Percentiles rank a stretch among this genome's conserved stretches.
phyloP scores from a whole-genome alignment of 2,113 vertebrate species.

The Scytalopus superciliaris region DNA sequence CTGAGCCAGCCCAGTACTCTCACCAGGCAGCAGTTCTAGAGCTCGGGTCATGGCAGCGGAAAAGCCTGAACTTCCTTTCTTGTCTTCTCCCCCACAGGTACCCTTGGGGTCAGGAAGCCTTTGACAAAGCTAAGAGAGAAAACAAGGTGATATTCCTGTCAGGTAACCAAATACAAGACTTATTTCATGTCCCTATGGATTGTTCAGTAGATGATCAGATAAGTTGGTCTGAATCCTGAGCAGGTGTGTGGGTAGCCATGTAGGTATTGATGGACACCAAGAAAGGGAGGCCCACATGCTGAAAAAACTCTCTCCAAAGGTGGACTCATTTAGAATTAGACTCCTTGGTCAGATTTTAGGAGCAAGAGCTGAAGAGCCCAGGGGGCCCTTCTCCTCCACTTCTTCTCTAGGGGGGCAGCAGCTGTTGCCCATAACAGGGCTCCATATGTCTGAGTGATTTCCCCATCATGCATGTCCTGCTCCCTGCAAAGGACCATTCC shows the following conservation, averaged over 20 bases:
- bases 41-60: neutral
- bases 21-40: neutral
- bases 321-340: neutral
- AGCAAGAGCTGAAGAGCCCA: neutral
- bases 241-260: neutral
- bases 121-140: conserved; percentile 88
- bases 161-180: conserved; percentile 68
- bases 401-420: neutral
- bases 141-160: conserved; percentile 93
- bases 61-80: neutral
- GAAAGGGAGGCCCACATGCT: accelerated
- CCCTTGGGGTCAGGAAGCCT: conserved; percentile 92
- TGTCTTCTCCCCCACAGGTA: conserved; percentile 73
- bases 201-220: neutral
- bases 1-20: neutral
- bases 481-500: neutral
- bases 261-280: neutral
- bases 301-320: neutral
- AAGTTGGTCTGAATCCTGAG: neutral
- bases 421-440: neutral
- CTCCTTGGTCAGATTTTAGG: neutral
- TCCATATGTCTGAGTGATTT: neutral
- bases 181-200: accelerated
- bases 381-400: neutral
- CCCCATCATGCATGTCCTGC: accelerated